Percentiles rank a stretch among this genome's conserved stretches.
Conservation (phyloP, 1,140 invertebrate species). For the Macrotrachela quadricornifera region DNA sequence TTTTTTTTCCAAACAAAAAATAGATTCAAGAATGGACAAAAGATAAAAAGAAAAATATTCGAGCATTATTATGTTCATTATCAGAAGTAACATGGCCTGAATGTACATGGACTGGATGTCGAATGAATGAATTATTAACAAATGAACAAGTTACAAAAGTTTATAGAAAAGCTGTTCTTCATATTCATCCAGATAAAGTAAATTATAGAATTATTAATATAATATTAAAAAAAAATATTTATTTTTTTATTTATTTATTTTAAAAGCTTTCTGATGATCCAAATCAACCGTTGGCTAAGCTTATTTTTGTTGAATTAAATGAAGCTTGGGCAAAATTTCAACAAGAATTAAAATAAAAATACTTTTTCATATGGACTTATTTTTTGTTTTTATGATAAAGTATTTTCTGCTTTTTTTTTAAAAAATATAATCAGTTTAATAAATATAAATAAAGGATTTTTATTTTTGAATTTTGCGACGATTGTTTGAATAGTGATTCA, state of each 20-base stretch:
- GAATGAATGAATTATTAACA: constrained; percentile 77
- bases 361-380: too few species aligned
- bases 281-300: constrained; percentile 50
- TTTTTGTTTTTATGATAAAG: too few species aligned
- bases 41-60: constrained; percentile 84
- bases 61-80: constrained; percentile 74
- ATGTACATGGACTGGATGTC: constrained; percentile 59
- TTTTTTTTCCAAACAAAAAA: too few species aligned
- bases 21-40: constrained; percentile 49
- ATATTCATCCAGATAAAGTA: constrained; percentile 95
- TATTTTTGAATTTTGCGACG: too few species aligned
- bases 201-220: too few species aligned
- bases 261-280: constrained; percentile 25
- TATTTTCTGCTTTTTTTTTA: too few species aligned
- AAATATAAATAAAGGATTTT: too few species aligned
- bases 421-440: too few species aligned
- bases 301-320: constrained; percentile 96
- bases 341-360: constrained; percentile 29
- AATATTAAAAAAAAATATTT: too few species aligned
- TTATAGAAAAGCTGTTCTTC: constrained; percentile 79
- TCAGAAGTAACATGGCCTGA: constrained; percentile 81
- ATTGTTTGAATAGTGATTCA: too few species aligned
- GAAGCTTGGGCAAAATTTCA: constrained; percentile 96
- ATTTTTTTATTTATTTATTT: background rate
- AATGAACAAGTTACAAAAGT: constrained; percentile 77